Base-by-base conservation (phyloP, 2,113 vertebrate species). In the Protomyctophum bolini region DNA sequence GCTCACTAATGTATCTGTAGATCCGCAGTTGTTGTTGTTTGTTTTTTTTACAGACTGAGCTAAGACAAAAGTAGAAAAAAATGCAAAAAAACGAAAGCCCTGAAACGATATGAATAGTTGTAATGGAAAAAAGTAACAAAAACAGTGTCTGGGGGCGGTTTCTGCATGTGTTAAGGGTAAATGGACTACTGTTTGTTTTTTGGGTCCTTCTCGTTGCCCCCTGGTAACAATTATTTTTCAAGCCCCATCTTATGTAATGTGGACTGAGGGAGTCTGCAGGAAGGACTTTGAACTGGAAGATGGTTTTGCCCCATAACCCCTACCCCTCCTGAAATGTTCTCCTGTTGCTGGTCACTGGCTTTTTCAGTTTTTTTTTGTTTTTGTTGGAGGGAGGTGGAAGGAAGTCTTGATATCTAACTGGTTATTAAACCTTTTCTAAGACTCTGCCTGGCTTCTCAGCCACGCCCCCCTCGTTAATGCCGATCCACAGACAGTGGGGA, bases 271-370 rank as follows among this genome's bases (percentile, higher is more conserved):
- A 89, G 85, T 87, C 84, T 92, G 88, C 89, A 84, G 90, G 87
- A 92, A 91, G 89, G 91, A 93, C 91, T 91, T 89, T 82, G 80
- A 85, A 93, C 94, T 94, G 83, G 87, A 95, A 90, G 94, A 93
- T 92, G 93, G 93, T 92, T 91, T 86, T 92, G 3, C 55, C 55
- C 55, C 11, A 57, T 12, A 57, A 3, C 15, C 28, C 57, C 15
- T 21, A 15, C 15, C 57, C 15, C 57, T 9, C 57, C 52, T 87
- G 89, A 83, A 68, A 77, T 74, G 68, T 77, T 79, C 77, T 80
- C 83, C 82, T 91, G 91, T 93, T 91, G 92, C 89, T 94, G 92
- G 92, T 93, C 92, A 92, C 86, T 93, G 90, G 87, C 86, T 87
- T 50, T 77, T 70, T 83, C 60, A 79, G 67, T 12, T 10, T 6